phyloP scores from a whole-genome alignment of 2,888 invertebrate genomes.

The Vesta saturnalis region DNA sequence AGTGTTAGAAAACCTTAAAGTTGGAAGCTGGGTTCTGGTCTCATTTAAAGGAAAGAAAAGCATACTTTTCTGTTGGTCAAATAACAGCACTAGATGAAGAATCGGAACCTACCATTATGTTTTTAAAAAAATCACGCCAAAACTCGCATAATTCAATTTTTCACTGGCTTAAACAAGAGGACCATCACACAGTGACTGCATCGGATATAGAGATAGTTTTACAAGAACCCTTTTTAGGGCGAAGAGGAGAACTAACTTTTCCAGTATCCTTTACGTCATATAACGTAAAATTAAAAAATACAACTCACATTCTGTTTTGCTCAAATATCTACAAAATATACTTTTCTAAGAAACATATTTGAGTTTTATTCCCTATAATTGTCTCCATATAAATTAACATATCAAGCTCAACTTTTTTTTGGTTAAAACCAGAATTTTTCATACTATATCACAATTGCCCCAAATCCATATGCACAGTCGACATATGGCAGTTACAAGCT shows the following conservation, averaged over 20 bases:
- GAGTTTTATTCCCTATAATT: background rate
- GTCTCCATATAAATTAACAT: background rate
- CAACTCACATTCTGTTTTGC: background rate
- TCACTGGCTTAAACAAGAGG: constrained; percentile 3
- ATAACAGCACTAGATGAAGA: constrained; percentile 4
- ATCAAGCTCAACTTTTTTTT: background rate
- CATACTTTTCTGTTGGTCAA: constrained; percentile 5
- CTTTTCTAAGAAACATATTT: background rate
- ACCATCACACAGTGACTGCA: background rate
- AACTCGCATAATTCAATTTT: background rate
- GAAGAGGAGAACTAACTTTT: background rate
- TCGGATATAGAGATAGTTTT: background rate
- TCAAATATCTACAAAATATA: background rate
- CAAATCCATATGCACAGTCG: background rate
- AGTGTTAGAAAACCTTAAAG: background rate
- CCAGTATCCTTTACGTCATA: background rate
- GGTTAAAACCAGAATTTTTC: constrained; percentile 4
- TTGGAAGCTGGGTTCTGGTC: constrained; percentile 3
- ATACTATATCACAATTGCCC: background rate
- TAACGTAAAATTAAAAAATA: background rate
- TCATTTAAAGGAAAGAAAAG: constrained; percentile 6
- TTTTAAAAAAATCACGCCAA: background rate
- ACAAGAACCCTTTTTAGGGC: constrained; percentile 1
- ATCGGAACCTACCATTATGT: no score
- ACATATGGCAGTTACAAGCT: background rate